Evolutionary conservation across 2,888 invertebrate species (phyloP).

Genomic region (Neoaliturus tenellus): DNA sequence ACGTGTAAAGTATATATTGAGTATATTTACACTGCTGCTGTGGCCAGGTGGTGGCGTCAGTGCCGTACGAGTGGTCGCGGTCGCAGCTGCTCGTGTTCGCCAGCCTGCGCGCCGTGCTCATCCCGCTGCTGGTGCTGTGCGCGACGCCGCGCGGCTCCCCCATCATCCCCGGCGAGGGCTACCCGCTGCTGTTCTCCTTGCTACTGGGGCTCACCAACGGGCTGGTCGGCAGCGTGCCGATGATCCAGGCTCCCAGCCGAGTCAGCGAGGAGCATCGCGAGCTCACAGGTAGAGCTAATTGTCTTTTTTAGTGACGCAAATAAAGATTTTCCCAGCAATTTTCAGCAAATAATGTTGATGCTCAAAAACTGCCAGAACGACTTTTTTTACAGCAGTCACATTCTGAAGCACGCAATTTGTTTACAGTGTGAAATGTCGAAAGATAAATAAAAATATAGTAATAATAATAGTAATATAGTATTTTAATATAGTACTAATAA

Average conservation of each 20-base stretch:
- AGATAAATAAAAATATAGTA: too few species aligned
- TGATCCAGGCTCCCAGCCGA: constrained; percentile 93
- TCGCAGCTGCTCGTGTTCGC: constrained; percentile 86
- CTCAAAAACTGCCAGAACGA: too few species aligned
- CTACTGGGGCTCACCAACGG: constrained; percentile 90
- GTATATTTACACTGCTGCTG: too few species aligned
- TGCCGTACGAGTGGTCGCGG: constrained; percentile 90
- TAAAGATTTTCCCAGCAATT: too few species aligned
- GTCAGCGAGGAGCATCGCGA: constrained; percentile 92
- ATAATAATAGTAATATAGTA: too few species aligned
- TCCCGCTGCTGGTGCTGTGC: constrained; percentile 89
- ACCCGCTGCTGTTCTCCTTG: constrained; percentile 81
- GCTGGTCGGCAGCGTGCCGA: constrained; percentile 92
- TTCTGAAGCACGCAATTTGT: too few species aligned
- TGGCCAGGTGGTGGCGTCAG: constrained; percentile 82
- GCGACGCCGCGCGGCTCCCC: constrained; percentile 87
- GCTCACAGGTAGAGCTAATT: constrained; percentile 84
- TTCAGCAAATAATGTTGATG: too few species aligned
- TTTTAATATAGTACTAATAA: too few species aligned
- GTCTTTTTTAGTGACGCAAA: too few species aligned
- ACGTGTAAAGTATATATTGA: too few species aligned
- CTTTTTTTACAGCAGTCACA: too few species aligned
- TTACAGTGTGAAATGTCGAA: too few species aligned
- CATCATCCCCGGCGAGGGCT: constrained; percentile 80
- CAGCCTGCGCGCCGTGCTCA: constrained; percentile 82